Evolutionary conservation across 2,113 vertebrate species (phyloP).

Genomic region (Semnopithecus entellus): DNA sequence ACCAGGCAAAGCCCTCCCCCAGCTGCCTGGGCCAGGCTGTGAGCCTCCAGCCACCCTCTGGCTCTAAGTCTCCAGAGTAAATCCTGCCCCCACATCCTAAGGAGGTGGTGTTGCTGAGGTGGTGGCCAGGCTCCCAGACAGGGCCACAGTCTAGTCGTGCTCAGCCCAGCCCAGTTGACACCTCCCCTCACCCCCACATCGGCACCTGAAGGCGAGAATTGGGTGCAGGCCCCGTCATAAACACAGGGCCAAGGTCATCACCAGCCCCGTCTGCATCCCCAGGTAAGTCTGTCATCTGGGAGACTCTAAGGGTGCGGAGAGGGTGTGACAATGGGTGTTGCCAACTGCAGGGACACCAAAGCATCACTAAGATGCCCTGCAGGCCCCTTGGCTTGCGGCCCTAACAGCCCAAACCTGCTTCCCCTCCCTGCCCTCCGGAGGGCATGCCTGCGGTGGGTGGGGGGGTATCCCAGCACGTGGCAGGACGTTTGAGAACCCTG

Average conservation of each 20-base stretch:
- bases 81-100: background rate
- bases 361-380: background rate
- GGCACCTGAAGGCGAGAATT: background rate
- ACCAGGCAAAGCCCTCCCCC: background rate
- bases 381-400: background rate
- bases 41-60: no score
- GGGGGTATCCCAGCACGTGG: background rate
- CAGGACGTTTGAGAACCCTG: background rate
- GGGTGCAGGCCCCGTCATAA: background rate
- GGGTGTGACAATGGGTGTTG: no score
- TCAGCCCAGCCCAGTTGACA: background rate
- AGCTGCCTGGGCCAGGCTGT: background rate
- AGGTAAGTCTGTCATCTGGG: background rate
- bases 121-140: background rate
- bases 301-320: background rate
- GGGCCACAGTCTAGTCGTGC: background rate
- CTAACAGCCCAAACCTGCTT: background rate
- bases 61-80: background rate
- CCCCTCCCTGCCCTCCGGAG: accelerated
- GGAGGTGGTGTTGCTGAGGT: background rate
- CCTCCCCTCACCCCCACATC: no score
- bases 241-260: background rate
- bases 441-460: accelerated
- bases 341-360: background rate
- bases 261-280: background rate